A percentile compares a stretch with the other conserved stretches of the same genome.
phyloP scores from a whole-genome alignment of 2,888 invertebrate genomes.

The Adela reaumurella region DNA sequence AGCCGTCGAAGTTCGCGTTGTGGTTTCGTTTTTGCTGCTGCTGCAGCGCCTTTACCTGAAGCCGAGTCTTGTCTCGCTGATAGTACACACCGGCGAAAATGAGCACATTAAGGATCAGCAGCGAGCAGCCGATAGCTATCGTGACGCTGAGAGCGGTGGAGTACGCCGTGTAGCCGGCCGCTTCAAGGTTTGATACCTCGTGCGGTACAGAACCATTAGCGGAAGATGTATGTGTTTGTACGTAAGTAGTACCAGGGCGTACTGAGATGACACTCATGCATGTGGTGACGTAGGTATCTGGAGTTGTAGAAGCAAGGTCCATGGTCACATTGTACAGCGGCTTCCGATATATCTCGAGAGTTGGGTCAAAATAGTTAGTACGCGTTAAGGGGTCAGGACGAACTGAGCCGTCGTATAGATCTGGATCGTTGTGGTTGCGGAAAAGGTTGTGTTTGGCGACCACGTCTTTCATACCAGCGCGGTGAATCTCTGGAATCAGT shows the following conservation, averaged over 20 bases:
- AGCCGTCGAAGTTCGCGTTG: conserved; percentile 54
- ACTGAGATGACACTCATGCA: conserved; percentile 70
- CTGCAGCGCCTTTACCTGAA: conserved; percentile 73
- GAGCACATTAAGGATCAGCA: conserved; percentile 75
- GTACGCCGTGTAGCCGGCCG: conserved; percentile 72
- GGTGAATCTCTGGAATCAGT: conserved; percentile 86
- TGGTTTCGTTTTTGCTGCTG: conserved; percentile 66
- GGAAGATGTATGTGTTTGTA: conserved; percentile 27
- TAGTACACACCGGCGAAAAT: conserved; percentile 85
- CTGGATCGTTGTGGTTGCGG: conserved; percentile 83
- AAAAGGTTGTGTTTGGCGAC: conserved; percentile 87
- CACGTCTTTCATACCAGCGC: conserved; percentile 86
- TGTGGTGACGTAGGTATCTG: conserved; percentile 65
- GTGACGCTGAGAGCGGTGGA: conserved; percentile 74
- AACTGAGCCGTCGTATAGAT: conserved; percentile 85
- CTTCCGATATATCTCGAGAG: conserved; percentile 59
- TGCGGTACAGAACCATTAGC: conserved; percentile 67
- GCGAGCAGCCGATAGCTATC: conserved; percentile 76
- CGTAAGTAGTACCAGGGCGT: conserved; percentile 56
- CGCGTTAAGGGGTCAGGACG: conserved; percentile 77
- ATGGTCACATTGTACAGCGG: conserved; percentile 56
- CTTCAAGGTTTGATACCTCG: conserved; percentile 75
- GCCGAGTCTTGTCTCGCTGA: conserved; percentile 71
- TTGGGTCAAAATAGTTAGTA: conserved; percentile 61
- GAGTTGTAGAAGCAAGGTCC: conserved; percentile 50